A percentile compares a stretch with the other conserved stretches of the same genome.
Evolutionary conservation across 2,113 vertebrate species (phyloP).

Genomic region (Pteronura brasiliensis): DNA sequence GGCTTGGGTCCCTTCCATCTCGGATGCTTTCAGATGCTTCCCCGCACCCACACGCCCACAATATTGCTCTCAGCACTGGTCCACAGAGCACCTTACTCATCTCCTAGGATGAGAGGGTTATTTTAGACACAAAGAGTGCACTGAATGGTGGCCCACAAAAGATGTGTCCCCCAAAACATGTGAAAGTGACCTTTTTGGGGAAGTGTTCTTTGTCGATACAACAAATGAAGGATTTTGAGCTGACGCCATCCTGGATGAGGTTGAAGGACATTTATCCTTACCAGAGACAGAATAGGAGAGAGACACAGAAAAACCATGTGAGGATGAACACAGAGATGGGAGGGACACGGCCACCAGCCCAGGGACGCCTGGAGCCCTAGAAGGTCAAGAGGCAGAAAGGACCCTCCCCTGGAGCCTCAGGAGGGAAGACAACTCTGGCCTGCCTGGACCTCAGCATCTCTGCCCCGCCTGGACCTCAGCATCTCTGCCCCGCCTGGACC

Average conservation of each 20-base stretch:
- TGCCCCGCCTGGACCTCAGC: background rate
- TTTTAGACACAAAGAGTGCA: background rate
- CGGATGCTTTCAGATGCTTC: background rate
- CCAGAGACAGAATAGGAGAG: background rate
- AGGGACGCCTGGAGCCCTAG: background rate
- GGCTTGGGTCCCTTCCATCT: background rate
- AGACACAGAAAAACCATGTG: background rate
- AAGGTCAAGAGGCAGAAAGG: background rate
- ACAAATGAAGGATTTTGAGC: background rate
- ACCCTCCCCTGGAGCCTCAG: background rate
- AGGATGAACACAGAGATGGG: background rate
- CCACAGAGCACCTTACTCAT: background rate
- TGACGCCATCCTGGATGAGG: background rate
- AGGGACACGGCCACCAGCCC: rapidly evolving
- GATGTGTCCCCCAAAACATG: too few relatives aligned
- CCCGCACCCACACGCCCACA: background rate
- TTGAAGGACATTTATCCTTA: background rate
- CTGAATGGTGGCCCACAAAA: background rate
- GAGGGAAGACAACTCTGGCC: background rate
- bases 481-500: background rate
- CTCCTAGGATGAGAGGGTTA: background rate
- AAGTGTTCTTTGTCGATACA: background rate
- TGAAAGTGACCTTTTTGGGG: background rate
- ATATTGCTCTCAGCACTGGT: background rate
- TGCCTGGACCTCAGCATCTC: background rate